A percentile compares a stretch with the other conserved stretches of the same genome.
phyloP scores from a whole-genome alignment of 2,888 invertebrate genomes.

The Pammene fasciana region DNA sequence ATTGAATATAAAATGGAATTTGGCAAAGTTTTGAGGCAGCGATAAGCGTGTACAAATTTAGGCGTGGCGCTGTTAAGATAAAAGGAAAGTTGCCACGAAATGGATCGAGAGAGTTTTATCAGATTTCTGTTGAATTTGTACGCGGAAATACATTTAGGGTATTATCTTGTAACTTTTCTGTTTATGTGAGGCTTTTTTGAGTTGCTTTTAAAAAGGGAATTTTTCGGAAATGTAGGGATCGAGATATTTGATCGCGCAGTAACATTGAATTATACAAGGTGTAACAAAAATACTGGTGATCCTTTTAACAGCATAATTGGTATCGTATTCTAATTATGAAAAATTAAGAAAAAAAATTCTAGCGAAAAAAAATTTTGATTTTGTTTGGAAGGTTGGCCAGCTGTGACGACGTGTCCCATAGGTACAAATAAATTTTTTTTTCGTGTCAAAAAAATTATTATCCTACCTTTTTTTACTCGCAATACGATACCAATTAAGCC shows the following conservation, averaged over 20 bases:
- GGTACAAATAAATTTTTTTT: no score
- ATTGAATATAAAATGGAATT: conserved; percentile 66
- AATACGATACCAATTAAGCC: no score
- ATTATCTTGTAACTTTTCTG: conserved; percentile 59
- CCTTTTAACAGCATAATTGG: no score
- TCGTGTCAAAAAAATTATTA: no score
- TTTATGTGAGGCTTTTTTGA: conserved; percentile 56
- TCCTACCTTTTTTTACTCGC: no score
- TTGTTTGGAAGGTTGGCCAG: no score
- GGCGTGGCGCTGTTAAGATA: conserved; percentile 57
- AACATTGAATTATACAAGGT: not conserved
- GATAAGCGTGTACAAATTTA: conserved; percentile 66
- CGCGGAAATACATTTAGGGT: conserved; percentile 53
- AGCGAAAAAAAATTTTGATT: no score
- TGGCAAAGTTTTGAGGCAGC: conserved; percentile 56
- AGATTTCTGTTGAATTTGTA: conserved; percentile 56
- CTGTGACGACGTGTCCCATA: no score
- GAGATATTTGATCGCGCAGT: not conserved
- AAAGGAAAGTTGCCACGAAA: conserved; percentile 65
- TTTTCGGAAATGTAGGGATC: conserved; percentile 4
- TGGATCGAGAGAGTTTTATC: conserved; percentile 63
- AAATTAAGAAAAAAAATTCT: no score
- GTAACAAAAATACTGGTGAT: no score
- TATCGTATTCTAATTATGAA: no score
- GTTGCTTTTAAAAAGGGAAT: conserved; percentile 39